Percentiles rank a stretch among this genome's conserved stretches.
Evolutionary conservation across 23 tunicate species (phyloP).

Genomic region (Oikopleura vanhoeffeni): DNA sequence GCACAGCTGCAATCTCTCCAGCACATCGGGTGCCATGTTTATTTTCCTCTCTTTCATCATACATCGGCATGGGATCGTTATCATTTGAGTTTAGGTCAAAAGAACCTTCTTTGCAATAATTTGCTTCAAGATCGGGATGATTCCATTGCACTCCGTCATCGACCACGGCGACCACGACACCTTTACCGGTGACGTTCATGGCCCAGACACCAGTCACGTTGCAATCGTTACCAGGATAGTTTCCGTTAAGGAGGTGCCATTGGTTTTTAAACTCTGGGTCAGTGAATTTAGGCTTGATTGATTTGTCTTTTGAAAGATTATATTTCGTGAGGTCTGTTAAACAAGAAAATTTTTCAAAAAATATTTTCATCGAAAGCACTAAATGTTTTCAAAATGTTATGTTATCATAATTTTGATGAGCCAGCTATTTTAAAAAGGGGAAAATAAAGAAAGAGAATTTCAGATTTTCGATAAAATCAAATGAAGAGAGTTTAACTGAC

Average conservation of each 20-base stretch:
- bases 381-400: too few species aligned
- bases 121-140: constrained; percentile 61
- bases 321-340: too few species aligned
- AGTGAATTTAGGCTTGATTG: constrained; percentile 5
- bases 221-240: constrained; percentile 24
- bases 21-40: constrained; percentile 94
- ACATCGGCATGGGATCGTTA: constrained; percentile 58
- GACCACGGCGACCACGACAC: constrained; percentile 70
- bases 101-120: constrained; percentile 56
- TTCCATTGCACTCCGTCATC: constrained; percentile 97
- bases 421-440: too few species aligned
- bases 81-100: constrained; percentile 78
- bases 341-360: too few species aligned
- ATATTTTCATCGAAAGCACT: too few species aligned
- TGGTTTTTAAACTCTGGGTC: constrained; percentile 56
- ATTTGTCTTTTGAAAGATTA: too few species aligned
- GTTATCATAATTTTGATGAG: too few species aligned
- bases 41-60: constrained; percentile 43
- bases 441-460: too few species aligned
- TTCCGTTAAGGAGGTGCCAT: constrained; percentile 60
- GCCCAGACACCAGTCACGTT: constrained; percentile 82
- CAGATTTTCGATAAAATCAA: too few species aligned
- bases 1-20: constrained; percentile 85
- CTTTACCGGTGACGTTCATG: constrained; percentile 48
- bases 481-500: too few species aligned